These are phyloP conservation scores for Gallinago solitaria DNA, from an alignment of 2,797 vertebrate genomes.

Conservation along the genomic window DNA sequence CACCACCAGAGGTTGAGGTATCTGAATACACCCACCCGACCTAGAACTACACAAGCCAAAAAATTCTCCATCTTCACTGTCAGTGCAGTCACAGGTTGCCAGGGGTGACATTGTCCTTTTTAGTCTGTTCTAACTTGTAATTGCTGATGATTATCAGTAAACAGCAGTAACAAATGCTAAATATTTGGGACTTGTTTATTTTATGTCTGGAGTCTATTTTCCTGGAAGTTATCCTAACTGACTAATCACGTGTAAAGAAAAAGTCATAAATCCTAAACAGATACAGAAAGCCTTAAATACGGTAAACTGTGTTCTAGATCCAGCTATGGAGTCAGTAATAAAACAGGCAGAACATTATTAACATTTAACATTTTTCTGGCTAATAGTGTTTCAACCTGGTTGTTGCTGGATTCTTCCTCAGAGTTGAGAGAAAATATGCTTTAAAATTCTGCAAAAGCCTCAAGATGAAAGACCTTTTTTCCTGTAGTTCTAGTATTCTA, in stretches of 20 bases:
- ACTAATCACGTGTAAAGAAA: not conserved
- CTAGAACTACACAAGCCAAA: not conserved
- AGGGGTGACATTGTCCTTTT: not conserved
- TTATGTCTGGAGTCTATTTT: not conserved
- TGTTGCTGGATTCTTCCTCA: not conserved
- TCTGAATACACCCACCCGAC: not conserved
- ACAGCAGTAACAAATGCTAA: not conserved
- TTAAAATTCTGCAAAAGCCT: not conserved
- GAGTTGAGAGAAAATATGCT: not conserved
- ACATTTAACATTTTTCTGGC: not conserved
- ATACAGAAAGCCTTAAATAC: not conserved
- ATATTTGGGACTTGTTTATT: not conserved
- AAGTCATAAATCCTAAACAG: not conserved
- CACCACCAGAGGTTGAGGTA: not conserved
- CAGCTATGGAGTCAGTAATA: not conserved
- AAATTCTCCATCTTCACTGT: not conserved
- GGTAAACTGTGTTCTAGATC: not conserved
- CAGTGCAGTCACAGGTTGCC: not conserved
- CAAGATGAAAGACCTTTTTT: not conserved
- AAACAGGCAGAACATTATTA: not conserved
- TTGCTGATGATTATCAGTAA: not conserved
- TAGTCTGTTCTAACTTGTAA: not conserved
- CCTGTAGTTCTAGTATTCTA: not conserved
- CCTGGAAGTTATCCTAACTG: not conserved
- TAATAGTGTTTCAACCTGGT: not conserved